Evolutionary conservation across 2,888 invertebrate species (phyloP).

Genomic region (Ctena decussata): DNA sequence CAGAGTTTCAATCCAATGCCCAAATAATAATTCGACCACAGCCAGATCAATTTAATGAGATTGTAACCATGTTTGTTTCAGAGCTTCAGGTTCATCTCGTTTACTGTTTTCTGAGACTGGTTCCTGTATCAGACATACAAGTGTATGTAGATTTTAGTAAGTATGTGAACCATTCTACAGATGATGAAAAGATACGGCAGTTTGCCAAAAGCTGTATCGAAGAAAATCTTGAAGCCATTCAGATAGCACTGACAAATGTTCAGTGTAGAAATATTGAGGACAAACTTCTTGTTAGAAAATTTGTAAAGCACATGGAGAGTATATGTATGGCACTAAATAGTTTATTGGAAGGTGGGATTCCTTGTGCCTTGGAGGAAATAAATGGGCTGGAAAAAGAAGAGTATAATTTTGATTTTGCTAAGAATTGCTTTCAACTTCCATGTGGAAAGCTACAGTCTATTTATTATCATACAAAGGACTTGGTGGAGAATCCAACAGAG

Average conservation of each 20-base stretch:
- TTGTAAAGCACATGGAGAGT: conserved; percentile 61
- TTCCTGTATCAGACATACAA: conserved; percentile 62
- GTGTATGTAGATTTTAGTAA: conserved; percentile 42
- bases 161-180: conserved; percentile 30
- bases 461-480: neutral
- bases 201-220: conserved; percentile 54
- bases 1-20: conserved; percentile 75
- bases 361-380: conserved; percentile 67
- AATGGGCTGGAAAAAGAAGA: conserved; percentile 46
- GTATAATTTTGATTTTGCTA: conserved; percentile 62
- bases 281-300: conserved; percentile 52
- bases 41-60: conserved; percentile 11
- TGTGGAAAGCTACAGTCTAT: conserved; percentile 35
- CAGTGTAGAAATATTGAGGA: conserved; percentile 27
- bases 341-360: conserved; percentile 65
- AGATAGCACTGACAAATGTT: conserved; percentile 47
- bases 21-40: conserved; percentile 49
- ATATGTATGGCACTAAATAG: conserved; percentile 67
- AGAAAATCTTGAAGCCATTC: conserved; percentile 60
- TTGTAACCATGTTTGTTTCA: conserved; percentile 66
- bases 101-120: conserved; percentile 69
- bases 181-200: conserved; percentile 30
- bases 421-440: conserved; percentile 63
- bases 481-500: neutral
- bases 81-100: conserved; percentile 73